Conservation (phyloP, 2,113 vertebrate genomes). For the Ornithorhynchus anatinus region DNA sequence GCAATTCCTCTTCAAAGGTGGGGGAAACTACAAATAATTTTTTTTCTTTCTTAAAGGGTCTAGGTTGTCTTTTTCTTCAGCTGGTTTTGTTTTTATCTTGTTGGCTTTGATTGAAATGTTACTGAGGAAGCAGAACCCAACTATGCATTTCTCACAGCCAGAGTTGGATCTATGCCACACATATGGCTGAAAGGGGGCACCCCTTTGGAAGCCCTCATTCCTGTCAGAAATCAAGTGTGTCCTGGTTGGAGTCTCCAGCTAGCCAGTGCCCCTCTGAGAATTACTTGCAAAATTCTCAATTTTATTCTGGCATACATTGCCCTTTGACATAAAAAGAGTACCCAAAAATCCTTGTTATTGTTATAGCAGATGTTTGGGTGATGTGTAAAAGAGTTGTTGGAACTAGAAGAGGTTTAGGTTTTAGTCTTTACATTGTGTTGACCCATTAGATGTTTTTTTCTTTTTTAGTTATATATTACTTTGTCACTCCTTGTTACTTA, state of each 20-base stretch:
- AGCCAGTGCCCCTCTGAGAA: neutral
- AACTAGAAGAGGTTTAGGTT: no score
- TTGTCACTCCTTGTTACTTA: no score
- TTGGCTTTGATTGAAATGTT: neutral
- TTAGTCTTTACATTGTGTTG: no score
- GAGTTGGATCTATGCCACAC: neutral
- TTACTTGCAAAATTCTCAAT: neutral
- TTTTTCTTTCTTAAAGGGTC: no score
- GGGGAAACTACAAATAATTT: no score
- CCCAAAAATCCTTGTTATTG: neutral
- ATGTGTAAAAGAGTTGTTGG: no score
- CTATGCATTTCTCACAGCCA: neutral
- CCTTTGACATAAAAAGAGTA: slow-evolving; percentile 26
- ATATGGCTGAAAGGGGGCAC: neutral
- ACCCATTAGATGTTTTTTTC: no score
- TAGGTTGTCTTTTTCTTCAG: no score
- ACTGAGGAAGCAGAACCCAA: neutral
- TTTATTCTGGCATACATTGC: neutral
- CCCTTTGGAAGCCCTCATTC: neutral
- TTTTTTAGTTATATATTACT: no score
- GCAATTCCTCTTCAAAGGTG: no score
- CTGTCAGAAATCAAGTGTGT: neutral
- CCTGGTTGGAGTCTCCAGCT: neutral
- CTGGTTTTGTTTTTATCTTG: neutral
- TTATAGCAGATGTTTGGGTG: no score